A percentile compares a stretch with the other conserved stretches of the same genome.
Conservation (phyloP, 2,888 invertebrate species). For the Stomorhina lunata region DNA sequence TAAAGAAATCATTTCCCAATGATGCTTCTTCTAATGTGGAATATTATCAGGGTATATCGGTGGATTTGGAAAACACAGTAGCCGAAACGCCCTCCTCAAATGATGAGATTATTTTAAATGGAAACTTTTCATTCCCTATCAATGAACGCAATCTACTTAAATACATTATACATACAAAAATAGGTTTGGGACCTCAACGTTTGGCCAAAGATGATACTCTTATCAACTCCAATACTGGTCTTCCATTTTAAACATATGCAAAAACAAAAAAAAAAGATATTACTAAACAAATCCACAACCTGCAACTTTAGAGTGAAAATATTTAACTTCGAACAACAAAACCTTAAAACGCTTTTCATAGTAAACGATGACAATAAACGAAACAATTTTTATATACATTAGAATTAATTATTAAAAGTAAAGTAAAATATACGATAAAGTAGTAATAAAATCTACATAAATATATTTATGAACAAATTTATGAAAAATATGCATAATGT, state of each 20-base stretch:
- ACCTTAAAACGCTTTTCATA: conserved; percentile 59
- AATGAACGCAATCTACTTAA: conserved; percentile 83
- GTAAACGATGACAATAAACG: conserved; percentile 67
- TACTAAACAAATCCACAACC: not conserved
- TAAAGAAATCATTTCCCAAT: conserved; percentile 88
- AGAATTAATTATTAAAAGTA: conserved; percentile 12
- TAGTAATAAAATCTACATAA: conserved; percentile 34
- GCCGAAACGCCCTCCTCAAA: conserved; percentile 5
- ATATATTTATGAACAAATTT: conserved; percentile 37
- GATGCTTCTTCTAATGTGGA: conserved; percentile 77
- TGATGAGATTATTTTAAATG: conserved; percentile 48
- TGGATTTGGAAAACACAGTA: conserved; percentile 68
- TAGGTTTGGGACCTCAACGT: conserved; percentile 88
- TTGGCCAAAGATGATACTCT: conserved; percentile 80
- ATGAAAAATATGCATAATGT: not conserved
- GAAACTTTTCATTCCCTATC: conserved; percentile 62
- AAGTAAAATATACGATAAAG: conserved; percentile 33
- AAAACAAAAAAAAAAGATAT: not conserved
- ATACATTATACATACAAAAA: conserved; percentile 90
- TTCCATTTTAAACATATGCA: conserved; percentile 58
- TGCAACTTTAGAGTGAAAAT: conserved; percentile 56
- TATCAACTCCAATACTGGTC: conserved; percentile 76
- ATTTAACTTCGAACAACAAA: conserved; percentile 38
- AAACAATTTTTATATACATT: conserved; percentile 53
- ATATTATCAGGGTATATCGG: conserved; percentile 83